These are phyloP conservation scores for Callocephalon fimbriatum DNA, from an alignment of 2,113 vertebrate genomes.

Conservation along the genomic window DNA sequence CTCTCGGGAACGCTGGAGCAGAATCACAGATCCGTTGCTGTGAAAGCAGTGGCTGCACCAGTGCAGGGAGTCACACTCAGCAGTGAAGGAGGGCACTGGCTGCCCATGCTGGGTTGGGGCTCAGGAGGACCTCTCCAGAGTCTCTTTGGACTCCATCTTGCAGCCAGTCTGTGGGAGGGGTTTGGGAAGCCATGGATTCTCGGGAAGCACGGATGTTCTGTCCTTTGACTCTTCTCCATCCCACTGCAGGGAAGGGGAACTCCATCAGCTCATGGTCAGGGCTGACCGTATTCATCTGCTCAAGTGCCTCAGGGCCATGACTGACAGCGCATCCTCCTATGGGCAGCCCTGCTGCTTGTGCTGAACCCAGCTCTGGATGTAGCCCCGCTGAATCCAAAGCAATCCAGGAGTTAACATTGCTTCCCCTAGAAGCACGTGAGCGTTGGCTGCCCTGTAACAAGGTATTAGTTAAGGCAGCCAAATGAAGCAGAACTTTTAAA, in stretches of 20 bases:
- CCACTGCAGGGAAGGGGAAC: not conserved
- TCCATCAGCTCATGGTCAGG: rapidly evolving
- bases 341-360: not conserved
- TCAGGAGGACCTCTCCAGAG: not conserved
- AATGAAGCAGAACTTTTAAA: conserved; percentile 56
- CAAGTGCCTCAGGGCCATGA: rapidly evolving
- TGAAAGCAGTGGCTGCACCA: not conserved
- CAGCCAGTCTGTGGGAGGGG: rapidly evolving
- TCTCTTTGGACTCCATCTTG: rapidly evolving
- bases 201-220: rapidly evolving
- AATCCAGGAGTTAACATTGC: not conserved
- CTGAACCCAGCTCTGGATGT: rapidly evolving
- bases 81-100: not conserved
- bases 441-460: not conserved
- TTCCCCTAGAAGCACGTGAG: not conserved
- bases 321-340: rapidly evolving
- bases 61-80: not conserved
- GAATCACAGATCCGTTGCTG: conserved; percentile 36
- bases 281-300: not conserved
- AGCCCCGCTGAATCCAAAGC: not conserved
- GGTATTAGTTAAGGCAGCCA: conserved; percentile 9
- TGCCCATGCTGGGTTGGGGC: rapidly evolving
- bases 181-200: not conserved
- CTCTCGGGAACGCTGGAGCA: conserved; percentile 16
- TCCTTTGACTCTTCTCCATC: not conserved